Evolutionary conservation across 2,888 invertebrate species (phyloP).

Genomic region (Scaptomyza caliginosa): DNA sequence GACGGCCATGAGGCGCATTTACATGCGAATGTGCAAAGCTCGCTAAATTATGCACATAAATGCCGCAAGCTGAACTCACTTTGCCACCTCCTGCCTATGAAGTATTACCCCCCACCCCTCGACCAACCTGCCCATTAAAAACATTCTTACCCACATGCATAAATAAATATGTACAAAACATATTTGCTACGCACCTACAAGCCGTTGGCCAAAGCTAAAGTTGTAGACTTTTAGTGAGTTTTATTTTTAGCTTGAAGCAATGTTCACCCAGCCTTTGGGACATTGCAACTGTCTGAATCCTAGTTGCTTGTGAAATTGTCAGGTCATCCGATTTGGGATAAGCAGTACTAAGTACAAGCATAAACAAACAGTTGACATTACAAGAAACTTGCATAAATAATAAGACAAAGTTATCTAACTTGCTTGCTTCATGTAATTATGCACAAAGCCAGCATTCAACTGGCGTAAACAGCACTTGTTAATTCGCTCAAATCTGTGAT

Average conservation of each 20-base stretch:
- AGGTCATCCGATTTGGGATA: background rate
- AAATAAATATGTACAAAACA: background rate
- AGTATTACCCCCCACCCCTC: background rate
- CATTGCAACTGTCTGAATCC: background rate
- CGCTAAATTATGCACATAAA: slow-evolving; percentile 52
- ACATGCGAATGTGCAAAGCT: slow-evolving; percentile 43
- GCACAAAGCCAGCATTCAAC: no score
- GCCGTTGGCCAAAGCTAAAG: background rate
- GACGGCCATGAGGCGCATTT: slow-evolving; percentile 41
- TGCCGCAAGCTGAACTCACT: slow-evolving; percentile 20
- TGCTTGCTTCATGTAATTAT: no score
- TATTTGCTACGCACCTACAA: background rate
- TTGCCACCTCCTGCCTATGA: background rate
- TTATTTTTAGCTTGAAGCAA: background rate
- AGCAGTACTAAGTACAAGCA: no score
- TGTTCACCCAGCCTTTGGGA: no score
- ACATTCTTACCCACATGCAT: background rate
- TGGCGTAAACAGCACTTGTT: no score
- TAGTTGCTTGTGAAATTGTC: background rate
- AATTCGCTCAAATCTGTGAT: no score
- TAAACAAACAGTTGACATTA: no score
- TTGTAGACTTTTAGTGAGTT: slow-evolving; percentile 6
- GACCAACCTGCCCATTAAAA: background rate
- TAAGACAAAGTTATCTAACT: no score
- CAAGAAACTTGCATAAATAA: no score